Base-by-base conservation (phyloP, 2,113 vertebrate genomes). In the Cyprinodon variegatus region DNA sequence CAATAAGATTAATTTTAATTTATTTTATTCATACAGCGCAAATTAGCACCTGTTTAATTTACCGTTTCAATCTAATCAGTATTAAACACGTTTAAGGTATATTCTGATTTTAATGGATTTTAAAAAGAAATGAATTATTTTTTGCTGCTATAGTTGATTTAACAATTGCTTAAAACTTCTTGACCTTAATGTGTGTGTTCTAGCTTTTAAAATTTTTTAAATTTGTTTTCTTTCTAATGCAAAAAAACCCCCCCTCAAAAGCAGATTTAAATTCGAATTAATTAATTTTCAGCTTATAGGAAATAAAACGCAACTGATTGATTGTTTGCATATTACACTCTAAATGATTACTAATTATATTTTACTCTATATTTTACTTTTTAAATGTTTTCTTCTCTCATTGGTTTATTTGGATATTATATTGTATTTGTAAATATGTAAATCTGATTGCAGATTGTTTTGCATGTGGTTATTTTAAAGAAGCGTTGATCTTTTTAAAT, bases 401-500 rank as follows among this genome's bases (percentile, higher is more conserved):
- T 68, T 14, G 48, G 38, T 22, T 53, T 3, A 62, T 41, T 76
- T 62, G 41, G 36, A 1, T 37, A 39, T 45, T 6, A 39, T 4
- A 17, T 29, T 63, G 13, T 37, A 3, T n/a, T 38, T 4, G 11
- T 45, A 7, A 80, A 67, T 60, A 86, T 88, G 45, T 66, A 67
- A 65, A 86, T 75, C 36, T 59, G 0, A 29, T 72, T 75, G 29
- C 70, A 68, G 6, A 48, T 62, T 68, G 45, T 68, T 80, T 70
- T 75, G 61, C 61, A 76, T 74, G 68, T 78, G 0, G 20, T 40
- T 62, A n/a, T 69, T 61, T 70, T 72, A 4, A 69, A 67, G 1
- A 48, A 53, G 0, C 2, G 0, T 45, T 68, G 7, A 4, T 62
- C 46, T 29, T 17, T 69, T 76, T 48, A 11, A 14, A 6, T 0